Conservation (phyloP, 2,113 vertebrate genomes). For the Mormoops blainvillei region DNA sequence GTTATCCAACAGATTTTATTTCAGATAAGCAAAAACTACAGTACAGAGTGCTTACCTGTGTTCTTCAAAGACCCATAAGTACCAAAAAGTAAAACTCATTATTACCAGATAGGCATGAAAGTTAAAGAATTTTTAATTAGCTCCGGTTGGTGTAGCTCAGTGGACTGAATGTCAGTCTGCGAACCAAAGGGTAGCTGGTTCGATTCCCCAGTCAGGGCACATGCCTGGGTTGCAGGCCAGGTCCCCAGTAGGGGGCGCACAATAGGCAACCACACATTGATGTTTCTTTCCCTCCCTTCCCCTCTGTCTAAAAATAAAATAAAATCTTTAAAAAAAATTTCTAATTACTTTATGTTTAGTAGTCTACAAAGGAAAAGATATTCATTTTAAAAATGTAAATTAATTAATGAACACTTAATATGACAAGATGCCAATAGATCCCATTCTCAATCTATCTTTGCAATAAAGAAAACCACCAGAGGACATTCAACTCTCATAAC, state of each 20-base stretch:
- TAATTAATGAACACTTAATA: constrained; percentile 33
- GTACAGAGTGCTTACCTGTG: not conserved
- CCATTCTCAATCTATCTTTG: not conserved
- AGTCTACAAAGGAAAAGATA: not conserved
- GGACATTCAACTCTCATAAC: not conserved
- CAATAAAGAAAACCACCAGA: not conserved
- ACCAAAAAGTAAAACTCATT: not conserved
- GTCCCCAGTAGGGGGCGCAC: too few relatives aligned
- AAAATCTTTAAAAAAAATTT: too few relatives aligned
- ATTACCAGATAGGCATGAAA: not conserved
- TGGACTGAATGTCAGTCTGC: too few relatives aligned
- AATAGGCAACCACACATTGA: too few relatives aligned
- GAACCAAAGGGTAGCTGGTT: too few relatives aligned
- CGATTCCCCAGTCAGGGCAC: too few relatives aligned
- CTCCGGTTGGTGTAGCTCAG: too few relatives aligned
- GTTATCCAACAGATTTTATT: not conserved
- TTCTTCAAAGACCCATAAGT: not conserved
- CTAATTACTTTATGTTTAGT: not conserved
- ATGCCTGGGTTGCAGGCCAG: too few relatives aligned
- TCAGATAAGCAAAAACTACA: not conserved
- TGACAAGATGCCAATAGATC: not conserved
- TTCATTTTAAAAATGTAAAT: not conserved
- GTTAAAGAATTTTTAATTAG: constrained; percentile 11
- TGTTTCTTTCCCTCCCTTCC: too few relatives aligned
- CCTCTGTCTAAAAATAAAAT: too few relatives aligned